These are phyloP conservation scores for Pseudocheirus occidentalis DNA, from an alignment of 2,797 vertebrate species.

Conservation along the genomic window DNA sequence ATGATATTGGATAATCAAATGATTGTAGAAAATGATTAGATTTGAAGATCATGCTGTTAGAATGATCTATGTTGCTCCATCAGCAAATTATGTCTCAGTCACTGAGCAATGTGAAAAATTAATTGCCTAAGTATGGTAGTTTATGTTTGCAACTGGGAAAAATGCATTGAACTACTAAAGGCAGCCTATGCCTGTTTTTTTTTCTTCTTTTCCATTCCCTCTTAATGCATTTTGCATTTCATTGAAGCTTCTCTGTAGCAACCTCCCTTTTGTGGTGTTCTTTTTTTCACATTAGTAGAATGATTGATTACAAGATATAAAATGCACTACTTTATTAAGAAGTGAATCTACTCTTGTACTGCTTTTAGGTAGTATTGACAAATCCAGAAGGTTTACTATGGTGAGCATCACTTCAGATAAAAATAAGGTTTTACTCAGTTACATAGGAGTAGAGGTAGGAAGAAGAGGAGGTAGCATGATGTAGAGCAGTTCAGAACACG, in stretches of 20 bases:
- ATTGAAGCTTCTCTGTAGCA: constrained; percentile 36
- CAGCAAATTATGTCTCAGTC: constrained; percentile 60
- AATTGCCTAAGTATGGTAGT: constrained; percentile 57
- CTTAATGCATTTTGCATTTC: constrained; percentile 56
- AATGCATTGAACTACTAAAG: constrained; percentile 65
- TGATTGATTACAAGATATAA: not conserved
- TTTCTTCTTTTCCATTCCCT: not conserved
- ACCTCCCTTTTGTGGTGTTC: not conserved
- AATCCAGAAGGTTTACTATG: not conserved
- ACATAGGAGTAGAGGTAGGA: not conserved
- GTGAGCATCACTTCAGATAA: not conserved
- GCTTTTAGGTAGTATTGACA: not conserved
- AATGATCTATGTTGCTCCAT: constrained; percentile 33
- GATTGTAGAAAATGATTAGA: constrained; percentile 35
- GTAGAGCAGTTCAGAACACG: not conserved
- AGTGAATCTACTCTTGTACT: not conserved
- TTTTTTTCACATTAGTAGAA: not conserved
- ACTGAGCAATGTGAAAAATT: constrained; percentile 70
- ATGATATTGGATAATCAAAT: constrained; percentile 42
- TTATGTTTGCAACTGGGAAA: constrained; percentile 58
- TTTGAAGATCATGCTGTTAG: constrained; percentile 54
- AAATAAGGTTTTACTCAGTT: not conserved
- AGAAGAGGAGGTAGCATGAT: not conserved
- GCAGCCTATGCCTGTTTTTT: constrained; percentile 26
- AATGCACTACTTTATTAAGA: constrained; percentile 32